Evolutionary conservation across 1,140 invertebrate species (phyloP).

Genomic region (Magallana angulata): DNA sequence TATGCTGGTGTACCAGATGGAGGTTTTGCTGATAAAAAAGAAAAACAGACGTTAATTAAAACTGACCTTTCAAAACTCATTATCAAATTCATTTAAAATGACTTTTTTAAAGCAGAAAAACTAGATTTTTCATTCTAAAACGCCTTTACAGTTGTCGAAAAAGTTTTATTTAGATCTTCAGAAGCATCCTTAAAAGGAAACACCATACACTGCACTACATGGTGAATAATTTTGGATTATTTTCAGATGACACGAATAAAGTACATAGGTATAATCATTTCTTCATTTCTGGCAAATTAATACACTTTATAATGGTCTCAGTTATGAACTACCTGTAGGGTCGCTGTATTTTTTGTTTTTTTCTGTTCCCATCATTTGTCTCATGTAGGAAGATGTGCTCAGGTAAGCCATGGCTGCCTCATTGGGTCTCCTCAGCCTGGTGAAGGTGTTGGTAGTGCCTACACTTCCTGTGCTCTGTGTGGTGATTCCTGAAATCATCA

Average conservation of each 20-base stretch:
- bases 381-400: constrained; percentile 74
- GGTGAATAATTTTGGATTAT: too few relatives aligned
- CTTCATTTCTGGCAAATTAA: not conserved
- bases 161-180: not conserved
- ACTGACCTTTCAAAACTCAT: too few relatives aligned
- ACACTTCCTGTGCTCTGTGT: constrained; percentile 70
- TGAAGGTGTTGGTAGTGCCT: constrained; percentile 69
- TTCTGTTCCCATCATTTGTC: constrained; percentile 74
- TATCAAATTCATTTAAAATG: too few relatives aligned
- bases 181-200: too few relatives aligned
- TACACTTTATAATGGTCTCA: not conserved
- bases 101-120: too few relatives aligned
- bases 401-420: constrained; percentile 72
- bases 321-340: constrained; percentile 63
- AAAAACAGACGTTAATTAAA: not conserved
- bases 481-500: constrained; percentile 64
- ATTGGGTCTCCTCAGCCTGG: constrained; percentile 65
- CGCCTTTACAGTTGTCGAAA: not conserved
- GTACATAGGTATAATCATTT: not conserved
- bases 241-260: too few relatives aligned
- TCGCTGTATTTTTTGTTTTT: constrained; percentile 66
- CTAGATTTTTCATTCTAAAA: too few relatives aligned
- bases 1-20: constrained; percentile 74
- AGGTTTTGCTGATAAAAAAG: constrained; percentile 61
- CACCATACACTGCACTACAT: too few relatives aligned